These are phyloP conservation scores for Osmoderma eremita DNA, from an alignment of 2,888 invertebrate genomes.

Conservation along the genomic window DNA sequence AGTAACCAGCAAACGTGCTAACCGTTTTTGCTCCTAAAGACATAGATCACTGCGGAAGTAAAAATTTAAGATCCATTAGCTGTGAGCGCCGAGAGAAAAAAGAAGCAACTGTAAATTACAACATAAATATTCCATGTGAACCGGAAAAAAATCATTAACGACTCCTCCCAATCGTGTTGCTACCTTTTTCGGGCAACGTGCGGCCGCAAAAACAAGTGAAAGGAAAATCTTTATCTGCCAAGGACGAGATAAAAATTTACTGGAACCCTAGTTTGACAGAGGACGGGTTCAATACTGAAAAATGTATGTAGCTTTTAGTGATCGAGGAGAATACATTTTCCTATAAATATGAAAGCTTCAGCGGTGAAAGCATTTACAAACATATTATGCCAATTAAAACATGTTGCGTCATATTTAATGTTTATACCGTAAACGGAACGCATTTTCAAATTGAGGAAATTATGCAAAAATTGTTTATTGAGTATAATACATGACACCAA, in stretches of 20 bases:
- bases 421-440: no score
- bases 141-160: constrained; percentile 18
- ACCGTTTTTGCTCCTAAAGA: constrained; percentile 19
- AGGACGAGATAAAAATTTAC: constrained; percentile 21
- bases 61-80: constrained; percentile 37
- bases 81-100: constrained; percentile 29
- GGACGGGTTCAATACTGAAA: no score
- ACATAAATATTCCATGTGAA: constrained; percentile 32
- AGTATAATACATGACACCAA: no score
- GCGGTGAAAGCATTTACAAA: no score
- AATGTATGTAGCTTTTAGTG: no score
- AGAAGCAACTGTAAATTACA: constrained; percentile 34
- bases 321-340: no score
- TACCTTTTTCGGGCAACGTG: constrained; percentile 13
- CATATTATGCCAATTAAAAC: no score
- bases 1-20: not conserved
- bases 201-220: constrained; percentile 9
- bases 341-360: no score
- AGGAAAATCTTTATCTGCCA: not conserved
- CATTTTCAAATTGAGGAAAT: no score
- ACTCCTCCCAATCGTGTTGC: constrained; percentile 18
- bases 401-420: no score
- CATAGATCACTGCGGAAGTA: constrained; percentile 30
- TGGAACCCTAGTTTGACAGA: not conserved
- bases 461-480: no score